phyloP scores from a whole-genome alignment of 2,888 invertebrate genomes.

The Urechis unicinctus region DNA sequence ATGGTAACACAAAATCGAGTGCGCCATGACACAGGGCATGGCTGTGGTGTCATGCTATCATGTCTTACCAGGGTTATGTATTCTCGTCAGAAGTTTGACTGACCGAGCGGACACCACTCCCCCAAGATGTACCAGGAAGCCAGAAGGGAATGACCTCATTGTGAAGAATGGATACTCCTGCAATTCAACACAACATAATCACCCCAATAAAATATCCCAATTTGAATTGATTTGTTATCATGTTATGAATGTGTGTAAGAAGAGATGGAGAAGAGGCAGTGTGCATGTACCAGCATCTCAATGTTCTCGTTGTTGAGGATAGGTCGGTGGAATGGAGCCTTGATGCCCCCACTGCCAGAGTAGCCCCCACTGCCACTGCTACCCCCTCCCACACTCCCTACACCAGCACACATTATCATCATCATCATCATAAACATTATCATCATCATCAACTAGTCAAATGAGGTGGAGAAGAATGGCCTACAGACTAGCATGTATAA shows the following conservation, averaged over 20 bases:
- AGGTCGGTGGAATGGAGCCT: constrained; percentile 45
- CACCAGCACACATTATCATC: no score
- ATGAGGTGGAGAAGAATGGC: no score
- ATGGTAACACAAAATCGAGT: no score
- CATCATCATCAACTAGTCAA: no score
- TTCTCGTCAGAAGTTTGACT: constrained; percentile 74
- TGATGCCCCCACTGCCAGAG: constrained; percentile 31
- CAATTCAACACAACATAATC: no score
- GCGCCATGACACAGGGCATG: no score
- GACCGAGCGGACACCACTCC: constrained; percentile 79
- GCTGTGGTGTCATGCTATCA: no score
- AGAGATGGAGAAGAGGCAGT: background rate
- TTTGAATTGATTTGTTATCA: no score
- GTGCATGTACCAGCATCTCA: constrained; percentile 63
- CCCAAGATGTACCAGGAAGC: constrained; percentile 81
- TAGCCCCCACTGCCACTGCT: background rate
- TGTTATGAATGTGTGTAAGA: no score
- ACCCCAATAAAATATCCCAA: no score
- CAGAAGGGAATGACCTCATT: constrained; percentile 79
- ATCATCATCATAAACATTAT: no score
- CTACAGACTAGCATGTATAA: no score
- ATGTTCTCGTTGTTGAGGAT: constrained; percentile 53
- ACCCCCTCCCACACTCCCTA: background rate
- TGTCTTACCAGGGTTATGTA: constrained; percentile 63
- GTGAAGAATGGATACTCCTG: constrained; percentile 91